These are phyloP conservation scores for Oreocharis arfaki DNA, from an alignment of 2,113 vertebrate genomes.

Conservation along the genomic window DNA sequence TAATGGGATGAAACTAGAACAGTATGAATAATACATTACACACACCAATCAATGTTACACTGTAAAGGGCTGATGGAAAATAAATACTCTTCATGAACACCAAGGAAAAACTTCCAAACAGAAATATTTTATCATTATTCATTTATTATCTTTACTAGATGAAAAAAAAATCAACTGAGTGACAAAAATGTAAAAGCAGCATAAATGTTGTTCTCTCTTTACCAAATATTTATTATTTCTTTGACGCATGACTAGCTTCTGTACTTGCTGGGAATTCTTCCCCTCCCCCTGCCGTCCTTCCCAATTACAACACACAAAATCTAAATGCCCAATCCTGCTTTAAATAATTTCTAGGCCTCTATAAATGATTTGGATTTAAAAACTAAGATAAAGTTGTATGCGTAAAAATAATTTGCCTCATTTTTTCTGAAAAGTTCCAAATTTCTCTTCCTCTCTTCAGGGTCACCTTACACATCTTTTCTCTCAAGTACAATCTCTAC, in stretches of 20 bases:
- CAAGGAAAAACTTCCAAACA: constrained; percentile 56
- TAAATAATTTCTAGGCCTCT: background rate
- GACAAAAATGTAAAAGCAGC: constrained; percentile 21
- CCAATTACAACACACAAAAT: background rate
- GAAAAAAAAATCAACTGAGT: background rate
- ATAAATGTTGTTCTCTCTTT: constrained; percentile 30
- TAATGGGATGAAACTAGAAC: constrained; percentile 71
- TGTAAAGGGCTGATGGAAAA: constrained; percentile 66
- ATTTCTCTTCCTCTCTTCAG: background rate
- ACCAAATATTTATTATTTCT: constrained; percentile 37
- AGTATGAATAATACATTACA: constrained; percentile 75
- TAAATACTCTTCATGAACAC: constrained; percentile 63
- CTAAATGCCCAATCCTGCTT: background rate
- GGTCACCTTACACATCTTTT: background rate
- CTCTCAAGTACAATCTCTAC: background rate
- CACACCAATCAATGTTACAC: constrained; percentile 56
- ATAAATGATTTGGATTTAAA: background rate
- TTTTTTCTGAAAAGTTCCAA: background rate
- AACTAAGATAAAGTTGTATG: background rate
- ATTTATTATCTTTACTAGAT: constrained; percentile 37
- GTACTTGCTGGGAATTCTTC: background rate
- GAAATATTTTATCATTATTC: constrained; percentile 45
- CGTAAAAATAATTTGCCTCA: background rate
- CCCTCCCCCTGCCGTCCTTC: background rate
- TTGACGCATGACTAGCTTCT: constrained; percentile 22